These are phyloP conservation scores for Agriopis aurantiaria DNA, from an alignment of 2,888 invertebrate genomes.

Conservation along the genomic window DNA sequence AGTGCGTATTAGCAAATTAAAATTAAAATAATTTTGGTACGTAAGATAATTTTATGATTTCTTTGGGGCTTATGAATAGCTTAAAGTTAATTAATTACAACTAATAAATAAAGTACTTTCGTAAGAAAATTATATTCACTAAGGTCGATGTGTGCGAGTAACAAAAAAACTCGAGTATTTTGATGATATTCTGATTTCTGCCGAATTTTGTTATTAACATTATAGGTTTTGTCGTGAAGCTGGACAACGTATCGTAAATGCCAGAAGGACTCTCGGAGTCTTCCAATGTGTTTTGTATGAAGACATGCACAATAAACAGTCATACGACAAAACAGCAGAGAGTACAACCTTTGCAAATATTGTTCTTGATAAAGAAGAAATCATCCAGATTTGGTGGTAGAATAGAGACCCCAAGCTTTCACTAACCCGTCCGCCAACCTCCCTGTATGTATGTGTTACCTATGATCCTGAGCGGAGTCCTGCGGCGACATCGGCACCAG, in stretches of 20 bases:
- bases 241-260: background rate
- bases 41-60: background rate
- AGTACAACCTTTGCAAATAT: no score
- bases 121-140: background rate
- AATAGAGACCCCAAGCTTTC: no score
- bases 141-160: background rate
- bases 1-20: background rate
- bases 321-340: no score
- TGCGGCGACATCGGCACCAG: slow-evolving; percentile 81
- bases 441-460: slow-evolving; percentile 63
- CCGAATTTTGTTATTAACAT: background rate
- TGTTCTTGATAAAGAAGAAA: no score
- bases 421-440: no score
- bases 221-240: background rate
- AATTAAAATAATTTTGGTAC: background rate
- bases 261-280: no score
- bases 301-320: no score
- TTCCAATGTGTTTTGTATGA: no score
- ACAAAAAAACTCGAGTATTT: no score
- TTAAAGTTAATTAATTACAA: background rate
- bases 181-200: background rate
- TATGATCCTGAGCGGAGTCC: slow-evolving; percentile 71
- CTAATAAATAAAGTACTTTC: background rate
- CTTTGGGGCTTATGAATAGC: background rate
- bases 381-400: no score